These are phyloP conservation scores for Microctonus brassicae DNA, from an alignment of 2,888 invertebrate species.

Conservation along the genomic window DNA sequence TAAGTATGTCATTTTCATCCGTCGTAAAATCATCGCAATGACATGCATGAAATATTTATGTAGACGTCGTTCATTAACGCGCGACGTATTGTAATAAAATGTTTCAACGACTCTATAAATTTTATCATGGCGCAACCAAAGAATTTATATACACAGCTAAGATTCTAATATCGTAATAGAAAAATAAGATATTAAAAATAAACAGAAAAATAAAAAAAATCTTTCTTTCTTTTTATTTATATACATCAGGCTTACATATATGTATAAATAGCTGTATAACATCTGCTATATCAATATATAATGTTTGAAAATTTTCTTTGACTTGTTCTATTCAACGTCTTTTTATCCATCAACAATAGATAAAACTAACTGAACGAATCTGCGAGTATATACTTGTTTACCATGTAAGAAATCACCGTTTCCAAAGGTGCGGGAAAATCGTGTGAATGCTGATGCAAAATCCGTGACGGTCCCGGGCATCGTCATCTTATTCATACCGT, in stretches of 20 bases:
- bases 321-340: not conserved
- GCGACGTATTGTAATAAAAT: not conserved
- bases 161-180: not conserved
- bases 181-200: not conserved
- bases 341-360: conserved; percentile 15
- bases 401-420: conserved; percentile 58
- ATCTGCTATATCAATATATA: not conserved
- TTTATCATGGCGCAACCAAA: not conserved
- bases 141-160: not conserved
- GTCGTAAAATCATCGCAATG: not conserved
- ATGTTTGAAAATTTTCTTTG: not conserved
- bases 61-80: not conserved
- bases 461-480: conserved; percentile 66
- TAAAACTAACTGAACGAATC: not conserved
- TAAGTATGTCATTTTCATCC: not conserved
- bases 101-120: not conserved
- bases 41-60: not conserved
- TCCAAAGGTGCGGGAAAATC: conserved; percentile 66
- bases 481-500: conserved; percentile 48
- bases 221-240: not conserved
- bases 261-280: not conserved
- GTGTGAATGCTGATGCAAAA: conserved; percentile 62
- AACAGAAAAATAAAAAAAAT: too few species aligned
- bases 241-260: not conserved
- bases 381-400: conserved; percentile 53